phyloP scores from a whole-genome alignment of 2,888 invertebrate genomes.

The Cerastoderma edule region DNA sequence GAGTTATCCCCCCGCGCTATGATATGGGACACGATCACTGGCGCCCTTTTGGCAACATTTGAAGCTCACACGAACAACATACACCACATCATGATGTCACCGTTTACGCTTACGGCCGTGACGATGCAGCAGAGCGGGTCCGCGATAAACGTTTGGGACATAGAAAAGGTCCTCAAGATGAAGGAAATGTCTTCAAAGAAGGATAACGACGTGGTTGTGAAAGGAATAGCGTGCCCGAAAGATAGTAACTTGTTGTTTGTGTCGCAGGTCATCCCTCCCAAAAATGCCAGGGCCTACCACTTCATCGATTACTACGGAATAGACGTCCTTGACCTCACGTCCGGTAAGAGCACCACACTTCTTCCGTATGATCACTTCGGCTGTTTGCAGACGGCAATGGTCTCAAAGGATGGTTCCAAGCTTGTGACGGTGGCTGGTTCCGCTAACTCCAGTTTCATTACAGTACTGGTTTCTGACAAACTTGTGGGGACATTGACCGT shows the following conservation, averaged over 20 bases:
- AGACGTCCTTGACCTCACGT: slow-evolving; percentile 55
- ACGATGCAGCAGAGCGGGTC: slow-evolving; percentile 52
- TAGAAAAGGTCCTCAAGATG: slow-evolving; percentile 52
- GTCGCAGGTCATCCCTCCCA: slow-evolving; percentile 52
- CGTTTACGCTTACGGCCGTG: slow-evolving; percentile 29
- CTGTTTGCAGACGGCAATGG: slow-evolving; percentile 37
- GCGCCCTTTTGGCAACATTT: slow-evolving; percentile 46
- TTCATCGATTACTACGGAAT: slow-evolving; percentile 72
- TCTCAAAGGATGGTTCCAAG: slow-evolving; percentile 50
- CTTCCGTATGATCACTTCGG: slow-evolving; percentile 59
- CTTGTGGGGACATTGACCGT: slow-evolving; percentile 38
- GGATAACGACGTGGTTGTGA: slow-evolving; percentile 40
- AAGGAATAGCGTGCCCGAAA: slow-evolving; percentile 46
- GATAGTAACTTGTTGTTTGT: slow-evolving; percentile 53
- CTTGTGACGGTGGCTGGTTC: slow-evolving; percentile 45
- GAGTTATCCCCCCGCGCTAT: slow-evolving; percentile 49
- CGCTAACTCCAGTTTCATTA: slow-evolving; percentile 31
- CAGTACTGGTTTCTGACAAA: slow-evolving; percentile 34
- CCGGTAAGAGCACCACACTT: slow-evolving; percentile 32
- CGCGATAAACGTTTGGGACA: slow-evolving; percentile 58
- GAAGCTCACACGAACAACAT: slow-evolving; percentile 52
- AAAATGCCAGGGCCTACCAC: slow-evolving; percentile 67
- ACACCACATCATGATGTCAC: slow-evolving; percentile 39
- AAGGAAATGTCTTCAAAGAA: slow-evolving; percentile 50
- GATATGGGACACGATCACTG: slow-evolving; percentile 58